phyloP scores from a whole-genome alignment of 2,113 vertebrate genomes.

The Carassius gibelio region DNA sequence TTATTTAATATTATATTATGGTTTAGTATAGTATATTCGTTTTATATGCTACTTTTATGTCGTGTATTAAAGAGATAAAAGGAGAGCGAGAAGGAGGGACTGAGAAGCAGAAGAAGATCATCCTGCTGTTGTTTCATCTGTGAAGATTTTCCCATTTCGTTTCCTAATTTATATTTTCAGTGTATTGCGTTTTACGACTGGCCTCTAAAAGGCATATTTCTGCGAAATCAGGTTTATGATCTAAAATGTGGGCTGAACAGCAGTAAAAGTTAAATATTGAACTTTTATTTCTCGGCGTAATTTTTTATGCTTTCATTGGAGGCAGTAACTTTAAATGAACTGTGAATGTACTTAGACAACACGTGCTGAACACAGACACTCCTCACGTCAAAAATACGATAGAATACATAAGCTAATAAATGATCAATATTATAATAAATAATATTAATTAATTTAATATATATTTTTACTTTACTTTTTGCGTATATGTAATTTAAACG shows the following conservation, averaged over 20 bases:
- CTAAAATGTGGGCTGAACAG: constrained; percentile 62
- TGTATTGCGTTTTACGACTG: constrained; percentile 48
- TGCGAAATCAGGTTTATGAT: constrained; percentile 62
- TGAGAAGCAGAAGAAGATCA: constrained; percentile 41
- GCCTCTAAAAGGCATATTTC: constrained; percentile 43
- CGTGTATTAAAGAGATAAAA: background rate
- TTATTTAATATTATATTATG: no score
- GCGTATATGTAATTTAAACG: no score
- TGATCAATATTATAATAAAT: no score
- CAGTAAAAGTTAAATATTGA: constrained; percentile 65
- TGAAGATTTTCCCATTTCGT: constrained; percentile 53
- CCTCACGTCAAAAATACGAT: background rate
- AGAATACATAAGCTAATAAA: no score
- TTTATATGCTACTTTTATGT: constrained; percentile 7
- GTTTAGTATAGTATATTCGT: background rate
- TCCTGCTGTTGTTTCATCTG: constrained; percentile 40
- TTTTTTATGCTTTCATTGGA: constrained; percentile 69
- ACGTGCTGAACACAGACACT: background rate
- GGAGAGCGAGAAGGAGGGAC: constrained; percentile 17
- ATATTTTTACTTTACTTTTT: no score
- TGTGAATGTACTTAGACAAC: constrained; percentile 39
- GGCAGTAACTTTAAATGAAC: constrained; percentile 61
- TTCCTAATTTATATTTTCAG: constrained; percentile 50
- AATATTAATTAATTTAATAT: background rate
- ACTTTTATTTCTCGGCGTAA: constrained; percentile 66